Conservation (phyloP, 2,113 vertebrate genomes). For the Platycercus adscitus region DNA sequence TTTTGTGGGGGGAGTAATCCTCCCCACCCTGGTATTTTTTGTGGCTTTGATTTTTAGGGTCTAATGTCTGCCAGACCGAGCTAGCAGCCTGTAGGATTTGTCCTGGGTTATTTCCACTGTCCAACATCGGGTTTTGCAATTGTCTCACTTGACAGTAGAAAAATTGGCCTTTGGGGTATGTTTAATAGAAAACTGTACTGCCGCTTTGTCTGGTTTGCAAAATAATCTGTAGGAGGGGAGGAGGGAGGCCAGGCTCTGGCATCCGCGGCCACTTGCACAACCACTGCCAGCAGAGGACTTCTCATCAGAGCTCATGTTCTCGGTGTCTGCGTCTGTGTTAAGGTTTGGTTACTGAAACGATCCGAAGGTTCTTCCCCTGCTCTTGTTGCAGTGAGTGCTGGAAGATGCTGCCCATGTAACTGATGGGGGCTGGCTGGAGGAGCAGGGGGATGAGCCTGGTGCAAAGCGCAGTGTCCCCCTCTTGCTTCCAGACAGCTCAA, state of each 20-base stretch:
- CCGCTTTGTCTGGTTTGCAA: conserved; percentile 53
- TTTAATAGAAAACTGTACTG: conserved; percentile 46
- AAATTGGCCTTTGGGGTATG: background rate
- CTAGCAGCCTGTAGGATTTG: conserved; percentile 35
- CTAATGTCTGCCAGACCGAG: conserved; percentile 12
- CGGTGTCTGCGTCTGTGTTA: background rate
- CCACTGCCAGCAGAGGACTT: conserved; percentile 32
- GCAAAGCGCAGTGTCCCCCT: background rate
- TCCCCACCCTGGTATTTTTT: background rate
- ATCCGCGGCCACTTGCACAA: conserved; percentile 34
- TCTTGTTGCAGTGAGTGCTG: background rate
- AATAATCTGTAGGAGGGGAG: conserved; percentile 34
- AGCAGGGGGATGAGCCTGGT: background rate
- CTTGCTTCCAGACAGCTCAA: background rate
- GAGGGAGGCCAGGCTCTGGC: conserved; percentile 38
- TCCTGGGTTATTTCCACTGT: conserved; percentile 55
- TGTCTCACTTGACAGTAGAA: conserved; percentile 5
- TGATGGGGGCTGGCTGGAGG: background rate
- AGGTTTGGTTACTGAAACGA: background rate
- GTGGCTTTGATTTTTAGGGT: conserved; percentile 27
- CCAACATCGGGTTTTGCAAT: conserved; percentile 30
- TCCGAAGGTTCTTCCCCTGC: background rate
- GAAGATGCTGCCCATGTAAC: background rate
- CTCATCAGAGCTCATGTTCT: background rate
- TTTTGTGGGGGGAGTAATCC: background rate